phyloP scores from a whole-genome alignment of 2,797 vertebrate species.

The Poecilia picta region DNA sequence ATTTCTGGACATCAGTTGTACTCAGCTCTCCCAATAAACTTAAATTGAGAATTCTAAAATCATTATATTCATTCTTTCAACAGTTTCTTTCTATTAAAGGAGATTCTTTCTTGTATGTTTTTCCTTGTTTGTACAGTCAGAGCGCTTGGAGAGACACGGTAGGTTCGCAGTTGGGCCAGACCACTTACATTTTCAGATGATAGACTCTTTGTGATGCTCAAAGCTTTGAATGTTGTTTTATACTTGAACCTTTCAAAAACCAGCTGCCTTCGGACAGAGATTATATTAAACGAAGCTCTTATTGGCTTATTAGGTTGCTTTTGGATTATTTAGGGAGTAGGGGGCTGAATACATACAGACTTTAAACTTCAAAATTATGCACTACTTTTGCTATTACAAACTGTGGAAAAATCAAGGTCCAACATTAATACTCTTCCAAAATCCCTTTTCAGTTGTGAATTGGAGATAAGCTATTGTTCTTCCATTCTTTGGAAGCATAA shows the following conservation, averaged over 20 bases:
- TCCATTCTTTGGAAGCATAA: slow-evolving; percentile 22
- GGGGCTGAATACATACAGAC: not conserved
- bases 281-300: not conserved
- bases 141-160: not conserved
- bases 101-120: not conserved
- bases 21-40: not conserved
- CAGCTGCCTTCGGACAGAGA: no score
- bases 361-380: not conserved
- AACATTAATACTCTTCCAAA: no score
- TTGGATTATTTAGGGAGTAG: not conserved
- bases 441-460: slow-evolving; percentile 1
- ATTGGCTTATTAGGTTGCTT: not conserved
- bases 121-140: not conserved
- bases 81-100: not conserved
- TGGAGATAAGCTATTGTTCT: slow-evolving; percentile 7
- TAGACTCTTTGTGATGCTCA: not conserved
- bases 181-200: not conserved
- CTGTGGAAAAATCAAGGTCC: not conserved
- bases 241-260: not conserved
- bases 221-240: not conserved
- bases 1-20: not conserved
- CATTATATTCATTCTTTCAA: not conserved
- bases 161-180: not conserved
- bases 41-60: not conserved
- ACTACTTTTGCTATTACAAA: not conserved